Evolutionary conservation across 2,797 vertebrate genomes (phyloP), one percentile per base, ranked within the genome.

Genomic region (Anas georgica): DNA sequence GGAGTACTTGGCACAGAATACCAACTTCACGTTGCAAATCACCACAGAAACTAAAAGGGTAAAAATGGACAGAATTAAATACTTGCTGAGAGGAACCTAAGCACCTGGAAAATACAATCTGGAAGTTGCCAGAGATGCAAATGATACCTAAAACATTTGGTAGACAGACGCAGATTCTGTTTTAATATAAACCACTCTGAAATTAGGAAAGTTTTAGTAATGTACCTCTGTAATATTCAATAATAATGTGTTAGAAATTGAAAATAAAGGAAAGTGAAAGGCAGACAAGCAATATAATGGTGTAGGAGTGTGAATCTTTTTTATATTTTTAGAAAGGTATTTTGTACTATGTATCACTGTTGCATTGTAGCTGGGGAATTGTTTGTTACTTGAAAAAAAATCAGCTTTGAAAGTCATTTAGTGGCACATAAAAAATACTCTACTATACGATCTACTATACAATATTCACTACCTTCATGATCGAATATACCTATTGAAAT

Each of bases 31-130:
- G 48, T 91, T 6, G 2, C 85, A 95, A 74, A 92, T 94, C 83
- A 55, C 92, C 83, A 60, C 77, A 72, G 91, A 92, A 88, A 77
- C 78, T 86, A 86, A 92, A 91, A 93, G 80, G 68, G 28, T 83
- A 66, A 86, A 81, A 68, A 86, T 46, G 74, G 60, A 29, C 33
- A 56, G 77, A 82, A 88, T 94, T 82, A 91, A 93, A 93, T 82
- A 70, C 93, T 92, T 94, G 88, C 94, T 92, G 92, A 84, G 90
- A 92, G 46, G 26, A 90, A n/a, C 2, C 5, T 54, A 77, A 84
- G 54, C 56, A 82, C 67, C 48, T 84, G 56, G 74, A 91, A 93
- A 90, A 93, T 39, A 25, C 35, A 60, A 2, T 26, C 22, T 64
- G 39, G 45, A 89, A 82, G 74, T 74, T 84, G 94, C 85, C 91